Evolutionary conservation across 2,797 vertebrate genomes (phyloP), one percentile per base, ranked within the genome.

Genomic region (Gallirallus australis): DNA sequence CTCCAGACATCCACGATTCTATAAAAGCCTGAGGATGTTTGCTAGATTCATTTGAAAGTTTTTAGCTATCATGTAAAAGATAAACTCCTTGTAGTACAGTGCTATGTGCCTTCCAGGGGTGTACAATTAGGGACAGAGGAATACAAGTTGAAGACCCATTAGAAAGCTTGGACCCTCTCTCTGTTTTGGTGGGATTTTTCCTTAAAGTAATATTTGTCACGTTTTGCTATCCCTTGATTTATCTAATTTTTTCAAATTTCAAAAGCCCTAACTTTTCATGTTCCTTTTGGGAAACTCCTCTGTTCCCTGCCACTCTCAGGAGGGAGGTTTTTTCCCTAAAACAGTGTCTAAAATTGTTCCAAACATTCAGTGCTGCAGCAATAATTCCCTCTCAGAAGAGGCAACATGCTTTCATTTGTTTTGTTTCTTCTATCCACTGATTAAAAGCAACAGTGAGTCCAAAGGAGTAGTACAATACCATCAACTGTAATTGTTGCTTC

Each of bases 1-100:
- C 39, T 76, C 52, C 40, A 39, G 56, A 64, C 16, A 86, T 86
- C 63, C 94, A 88, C 93, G 90, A 63, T 69, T 91, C 50, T 83
- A 48, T 82, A 72, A 91, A 91, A 47, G 35, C 86, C 42, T 8
- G 33, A 87, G 86, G 69, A 89, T 81, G 42, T 93, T 92, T 82
- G 19, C 70, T 90, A 75, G 71, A 89, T 86, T 80, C 89, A 75
- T 86, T 70, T 90, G 53, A 91, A 92, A 86, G 8, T 69, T 61
- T 81, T 88, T 82, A 90, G 79, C 85, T 91, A 72, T 79, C 87
- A 66, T 12, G 42, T 76, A 81, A 91, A 82, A 89, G 87, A 77
- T 39, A 90, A 90, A 94, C 40, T 91, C 64, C 48, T 69, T 3
- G 0, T 15, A 92, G 64, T 90, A 73, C 40, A 52, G 71, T 35